Conservation (phyloP, 1,140 invertebrate genomes). For the Solen grandis region DNA sequence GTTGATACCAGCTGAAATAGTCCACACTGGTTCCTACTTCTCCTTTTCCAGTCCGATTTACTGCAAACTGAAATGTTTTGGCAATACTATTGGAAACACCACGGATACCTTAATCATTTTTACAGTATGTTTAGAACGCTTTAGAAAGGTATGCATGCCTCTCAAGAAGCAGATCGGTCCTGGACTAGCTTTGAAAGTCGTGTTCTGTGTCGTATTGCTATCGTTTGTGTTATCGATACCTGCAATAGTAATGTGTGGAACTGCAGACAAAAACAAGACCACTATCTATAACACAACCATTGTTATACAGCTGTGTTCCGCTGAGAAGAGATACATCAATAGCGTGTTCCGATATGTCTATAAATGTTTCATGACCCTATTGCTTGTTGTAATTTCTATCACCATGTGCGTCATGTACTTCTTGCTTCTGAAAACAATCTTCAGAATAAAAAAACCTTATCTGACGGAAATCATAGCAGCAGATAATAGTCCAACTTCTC, state of each 20-base stretch:
- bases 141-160: slow-evolving; percentile 32
- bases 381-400: slow-evolving; percentile 14
- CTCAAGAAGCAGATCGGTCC: slow-evolving; percentile 42
- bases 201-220: slow-evolving; percentile 20
- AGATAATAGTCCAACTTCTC: no score
- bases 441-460: no score
- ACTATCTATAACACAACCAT: slow-evolving; percentile 14
- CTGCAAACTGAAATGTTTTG: slow-evolving; percentile 49
- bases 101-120: slow-evolving; percentile 16
- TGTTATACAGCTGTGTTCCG: slow-evolving; percentile 28
- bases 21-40: slow-evolving; percentile 40
- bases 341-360: slow-evolving; percentile 24
- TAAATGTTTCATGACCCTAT: slow-evolving; percentile 26
- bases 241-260: slow-evolving; percentile 34
- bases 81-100: slow-evolving; percentile 27
- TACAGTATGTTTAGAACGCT: slow-evolving; percentile 39
- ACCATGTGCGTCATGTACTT: no score
- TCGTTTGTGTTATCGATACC: slow-evolving; percentile 28
- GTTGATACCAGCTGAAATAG: slow-evolving; percentile 45
- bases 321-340: slow-evolving; percentile 18
- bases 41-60: slow-evolving; percentile 11
- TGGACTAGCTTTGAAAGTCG: slow-evolving; percentile 10
- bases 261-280: not conserved
- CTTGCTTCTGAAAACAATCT: no score
- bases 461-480: not conserved